Conservation (phyloP, 2,113 vertebrate genomes). For the Willisornis vidua region DNA sequence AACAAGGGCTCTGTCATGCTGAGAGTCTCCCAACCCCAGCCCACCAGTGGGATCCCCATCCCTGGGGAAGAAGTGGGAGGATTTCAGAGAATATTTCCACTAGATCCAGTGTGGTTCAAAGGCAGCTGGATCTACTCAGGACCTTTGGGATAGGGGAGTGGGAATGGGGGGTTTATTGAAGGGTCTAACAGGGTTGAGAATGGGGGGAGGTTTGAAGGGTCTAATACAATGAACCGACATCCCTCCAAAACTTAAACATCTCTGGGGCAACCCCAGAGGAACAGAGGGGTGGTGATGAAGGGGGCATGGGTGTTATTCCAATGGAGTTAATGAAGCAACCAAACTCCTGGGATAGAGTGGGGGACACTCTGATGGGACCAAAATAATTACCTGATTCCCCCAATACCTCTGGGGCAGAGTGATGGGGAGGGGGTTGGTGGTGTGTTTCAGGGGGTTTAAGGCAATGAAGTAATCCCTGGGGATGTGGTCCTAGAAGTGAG, state of each 20-base stretch:
- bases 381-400: accelerated
- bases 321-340: neutral
- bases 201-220: neutral
- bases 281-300: accelerated
- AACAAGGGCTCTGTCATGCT: neutral
- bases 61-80: neutral
- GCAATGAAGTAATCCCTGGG: neutral
- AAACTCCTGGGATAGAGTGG: neutral
- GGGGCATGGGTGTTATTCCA: neutral
- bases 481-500: neutral
- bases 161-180: too few species aligned
- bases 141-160: accelerated
- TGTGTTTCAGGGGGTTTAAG: neutral
- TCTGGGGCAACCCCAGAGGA: too few species aligned
- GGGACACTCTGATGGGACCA: neutral
- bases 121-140: neutral
- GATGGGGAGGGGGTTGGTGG: neutral
- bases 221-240: neutral
- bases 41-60: accelerated
- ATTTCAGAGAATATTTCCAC: neutral
- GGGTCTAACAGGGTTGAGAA: neutral
- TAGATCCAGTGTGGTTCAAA: neutral
- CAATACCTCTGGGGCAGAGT: neutral
- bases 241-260: neutral
- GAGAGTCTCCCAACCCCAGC: neutral